Evolutionary conservation across 2,888 invertebrate species (phyloP).

Genomic region (Papilio protenor): DNA sequence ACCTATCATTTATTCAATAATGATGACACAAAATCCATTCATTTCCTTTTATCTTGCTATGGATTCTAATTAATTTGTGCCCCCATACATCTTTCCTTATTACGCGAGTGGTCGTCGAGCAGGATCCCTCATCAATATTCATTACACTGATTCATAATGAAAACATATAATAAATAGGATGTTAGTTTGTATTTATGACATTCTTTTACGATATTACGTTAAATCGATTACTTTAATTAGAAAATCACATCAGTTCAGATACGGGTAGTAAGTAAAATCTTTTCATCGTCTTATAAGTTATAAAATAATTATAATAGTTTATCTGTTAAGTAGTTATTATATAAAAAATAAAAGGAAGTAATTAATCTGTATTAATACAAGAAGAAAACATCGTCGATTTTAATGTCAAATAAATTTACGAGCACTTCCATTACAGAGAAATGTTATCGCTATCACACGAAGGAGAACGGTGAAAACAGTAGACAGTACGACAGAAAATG

Average conservation of each 20-base stretch:
- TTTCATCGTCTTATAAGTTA: background rate
- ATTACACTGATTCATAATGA: slow-evolving; percentile 39
- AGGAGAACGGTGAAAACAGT: background rate
- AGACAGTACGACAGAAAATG: background rate
- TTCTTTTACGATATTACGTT: background rate
- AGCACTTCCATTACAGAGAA: slow-evolving; percentile 49
- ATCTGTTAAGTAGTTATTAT: background rate
- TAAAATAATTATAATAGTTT: background rate
- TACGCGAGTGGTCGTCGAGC: slow-evolving; percentile 6
- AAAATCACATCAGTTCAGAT: background rate
- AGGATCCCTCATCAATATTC: slow-evolving; percentile 33
- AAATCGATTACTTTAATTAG: slow-evolving; percentile 42
- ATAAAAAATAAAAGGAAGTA: slow-evolving; percentile 20
- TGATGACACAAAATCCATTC: background rate
- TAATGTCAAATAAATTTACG: slow-evolving; percentile 57
- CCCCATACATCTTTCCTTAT: slow-evolving; percentile 32
- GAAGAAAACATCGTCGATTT: slow-evolving; percentile 25
- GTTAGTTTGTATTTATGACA: slow-evolving; percentile 38
- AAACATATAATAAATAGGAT: slow-evolving; percentile 6
- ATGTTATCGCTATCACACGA: slow-evolving; percentile 28
- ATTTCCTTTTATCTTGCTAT: background rate
- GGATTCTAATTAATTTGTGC: slow-evolving; percentile 21
- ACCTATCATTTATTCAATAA: background rate
- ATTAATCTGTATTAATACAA: slow-evolving; percentile 31
- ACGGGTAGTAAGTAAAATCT: background rate